Evolutionary conservation across 2,797 vertebrate genomes (phyloP).

Genomic region (Leucoraja ocellata): DNA sequence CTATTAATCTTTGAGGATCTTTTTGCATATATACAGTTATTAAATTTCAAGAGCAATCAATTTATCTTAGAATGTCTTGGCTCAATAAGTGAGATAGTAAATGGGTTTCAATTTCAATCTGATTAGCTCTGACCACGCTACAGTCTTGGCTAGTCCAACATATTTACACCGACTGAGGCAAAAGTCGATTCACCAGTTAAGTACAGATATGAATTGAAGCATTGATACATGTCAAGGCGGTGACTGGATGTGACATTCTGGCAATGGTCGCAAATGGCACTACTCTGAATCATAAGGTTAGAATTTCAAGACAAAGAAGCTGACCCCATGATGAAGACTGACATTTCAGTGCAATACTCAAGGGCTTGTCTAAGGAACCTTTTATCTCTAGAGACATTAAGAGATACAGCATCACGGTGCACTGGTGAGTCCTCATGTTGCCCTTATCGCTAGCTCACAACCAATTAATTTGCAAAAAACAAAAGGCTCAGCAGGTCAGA

Average conservation of each 20-base stretch:
- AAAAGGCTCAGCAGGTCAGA: too few species aligned
- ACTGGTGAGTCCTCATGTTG: not conserved
- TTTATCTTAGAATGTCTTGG: not conserved
- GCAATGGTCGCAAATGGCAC: not conserved
- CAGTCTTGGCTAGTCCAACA: not conserved
- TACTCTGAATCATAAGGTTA: not conserved
- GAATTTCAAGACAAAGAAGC: too few species aligned
- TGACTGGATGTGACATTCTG: not conserved
- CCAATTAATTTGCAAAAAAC: not conserved
- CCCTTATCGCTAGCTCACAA: not conserved
- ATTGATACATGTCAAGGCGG: too few species aligned
- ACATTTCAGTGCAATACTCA: not conserved
- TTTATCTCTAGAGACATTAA: not conserved
- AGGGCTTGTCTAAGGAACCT: not conserved
- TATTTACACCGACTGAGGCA: not conserved
- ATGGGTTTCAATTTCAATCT: not conserved
- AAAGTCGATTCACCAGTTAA: not conserved
- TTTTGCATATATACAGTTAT: too few species aligned
- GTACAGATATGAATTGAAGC: not conserved
- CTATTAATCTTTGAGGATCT: not conserved
- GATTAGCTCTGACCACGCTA: not conserved
- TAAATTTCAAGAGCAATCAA: not conserved
- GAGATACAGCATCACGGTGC: too few species aligned
- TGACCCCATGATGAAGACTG: not conserved
- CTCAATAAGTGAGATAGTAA: not conserved